A percentile compares a stretch with the other conserved stretches of the same genome.
phyloP scores from a whole-genome alignment of 2,113 vertebrate species.

The Camelus bactrianus region DNA sequence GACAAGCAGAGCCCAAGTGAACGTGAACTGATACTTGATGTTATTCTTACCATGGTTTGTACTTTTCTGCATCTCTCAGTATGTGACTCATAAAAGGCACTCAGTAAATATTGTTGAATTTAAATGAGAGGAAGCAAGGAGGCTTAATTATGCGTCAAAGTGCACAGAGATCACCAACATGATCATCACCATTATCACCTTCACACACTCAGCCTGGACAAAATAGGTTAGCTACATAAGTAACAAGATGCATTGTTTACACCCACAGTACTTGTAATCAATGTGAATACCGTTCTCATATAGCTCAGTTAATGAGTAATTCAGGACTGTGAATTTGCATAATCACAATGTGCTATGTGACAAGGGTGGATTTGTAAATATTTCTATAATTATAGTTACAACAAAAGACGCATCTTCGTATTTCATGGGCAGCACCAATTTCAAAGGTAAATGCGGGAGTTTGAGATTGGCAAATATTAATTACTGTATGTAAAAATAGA shows the following conservation, averaged over 20 bases:
- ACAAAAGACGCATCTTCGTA: not conserved
- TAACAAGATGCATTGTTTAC: conserved; percentile 5
- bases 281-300: conserved; percentile 22
- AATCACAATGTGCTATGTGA: not conserved
- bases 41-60: not conserved
- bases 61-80: not conserved
- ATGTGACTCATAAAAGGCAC: not conserved
- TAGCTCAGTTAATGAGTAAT: conserved; percentile 14
- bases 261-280: not conserved
- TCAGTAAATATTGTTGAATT: conserved; percentile 46
- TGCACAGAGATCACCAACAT: conserved; percentile 28
- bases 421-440: not conserved
- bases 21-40: not conserved
- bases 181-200: conserved; percentile 31
- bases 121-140: conserved; percentile 38
- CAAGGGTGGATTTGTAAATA: not conserved
- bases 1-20: not conserved
- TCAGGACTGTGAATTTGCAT: not conserved
- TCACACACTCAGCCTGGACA: not conserved
- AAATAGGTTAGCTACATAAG: conserved; percentile 35
- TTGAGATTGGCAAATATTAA: too few species aligned
- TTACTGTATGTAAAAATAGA: too few species aligned
- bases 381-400: not conserved
- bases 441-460: not conserved
- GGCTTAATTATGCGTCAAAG: conserved; percentile 46